Percentiles rank a stretch among this genome's conserved stretches.
phyloP scores from a whole-genome alignment of 2,113 vertebrate species.

The Ammodytes marinus region DNA sequence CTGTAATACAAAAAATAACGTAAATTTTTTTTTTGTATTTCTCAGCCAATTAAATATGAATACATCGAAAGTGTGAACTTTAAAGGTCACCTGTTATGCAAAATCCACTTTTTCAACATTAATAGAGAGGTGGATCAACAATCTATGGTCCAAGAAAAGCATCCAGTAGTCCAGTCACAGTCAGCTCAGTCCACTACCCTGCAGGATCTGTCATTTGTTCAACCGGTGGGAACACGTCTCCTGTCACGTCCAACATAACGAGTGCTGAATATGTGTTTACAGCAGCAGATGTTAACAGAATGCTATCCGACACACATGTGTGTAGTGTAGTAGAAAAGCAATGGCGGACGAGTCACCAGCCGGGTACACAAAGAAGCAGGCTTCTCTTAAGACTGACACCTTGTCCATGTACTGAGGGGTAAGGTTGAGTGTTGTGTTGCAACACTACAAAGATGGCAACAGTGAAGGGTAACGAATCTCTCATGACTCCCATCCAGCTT shows the following conservation, averaged over 20 bases:
- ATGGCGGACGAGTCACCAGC: neutral
- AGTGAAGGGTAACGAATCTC: conserved; percentile 31
- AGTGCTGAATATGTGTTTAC: conserved; percentile 6
- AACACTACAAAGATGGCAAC: conserved; percentile 44
- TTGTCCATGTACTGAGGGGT: neutral
- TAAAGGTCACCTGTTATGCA: no score
- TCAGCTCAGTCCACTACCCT: neutral
- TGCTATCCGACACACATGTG: neutral
- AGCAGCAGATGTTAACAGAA: conserved; percentile 33
- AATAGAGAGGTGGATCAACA: neutral
- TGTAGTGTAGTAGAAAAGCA: neutral
- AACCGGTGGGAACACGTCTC: neutral
- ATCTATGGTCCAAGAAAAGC: neutral
- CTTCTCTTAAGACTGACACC: neutral
- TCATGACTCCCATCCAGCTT: conserved; percentile 35
- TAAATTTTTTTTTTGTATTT: neutral
- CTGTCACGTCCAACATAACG: conserved; percentile 4
- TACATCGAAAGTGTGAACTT: neutral
- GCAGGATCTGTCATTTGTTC: neutral
- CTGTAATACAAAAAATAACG: neutral
- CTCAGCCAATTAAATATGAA: neutral
- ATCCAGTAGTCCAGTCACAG: neutral
- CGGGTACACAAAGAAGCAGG: neutral
- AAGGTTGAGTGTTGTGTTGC: neutral
- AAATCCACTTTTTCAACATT: no score